Conservation (phyloP, 2,888 invertebrate species). For the Megalurothrips usitatus region DNA sequence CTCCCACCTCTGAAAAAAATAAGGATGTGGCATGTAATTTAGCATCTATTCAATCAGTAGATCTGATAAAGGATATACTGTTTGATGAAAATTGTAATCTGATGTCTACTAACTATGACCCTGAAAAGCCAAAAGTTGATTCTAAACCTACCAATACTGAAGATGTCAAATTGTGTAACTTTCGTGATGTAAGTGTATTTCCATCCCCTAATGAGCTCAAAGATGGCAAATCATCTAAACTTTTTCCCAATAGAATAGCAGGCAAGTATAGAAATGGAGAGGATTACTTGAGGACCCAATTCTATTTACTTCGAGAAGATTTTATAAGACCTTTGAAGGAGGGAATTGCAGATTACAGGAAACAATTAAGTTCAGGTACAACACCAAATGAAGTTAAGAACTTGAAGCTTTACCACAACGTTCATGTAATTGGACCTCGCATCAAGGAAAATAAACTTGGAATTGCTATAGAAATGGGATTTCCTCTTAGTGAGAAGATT, state of each 20-base stretch:
- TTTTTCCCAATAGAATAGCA: conserved; percentile 53
- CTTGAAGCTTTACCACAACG: background rate
- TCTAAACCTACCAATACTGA: background rate
- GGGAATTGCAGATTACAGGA: conserved; percentile 46
- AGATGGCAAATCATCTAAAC: background rate
- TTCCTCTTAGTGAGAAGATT: conserved; percentile 14
- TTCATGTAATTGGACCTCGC: background rate
- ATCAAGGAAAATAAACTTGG: background rate
- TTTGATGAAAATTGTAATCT: conserved; percentile 2
- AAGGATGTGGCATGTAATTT: background rate
- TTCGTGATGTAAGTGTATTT: background rate
- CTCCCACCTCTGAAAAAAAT: background rate
- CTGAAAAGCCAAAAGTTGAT: background rate
- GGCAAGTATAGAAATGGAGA: conserved; percentile 61
- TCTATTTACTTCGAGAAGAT: conserved; percentile 72
- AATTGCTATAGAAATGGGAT: background rate
- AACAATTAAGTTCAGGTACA: background rate
- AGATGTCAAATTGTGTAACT: background rate
- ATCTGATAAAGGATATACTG: background rate
- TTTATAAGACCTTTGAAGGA: conserved; percentile 67
- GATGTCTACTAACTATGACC: background rate
- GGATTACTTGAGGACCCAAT: conserved; percentile 74
- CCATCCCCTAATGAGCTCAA: background rate
- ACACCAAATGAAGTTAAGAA: background rate
- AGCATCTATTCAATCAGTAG: background rate